phyloP scores from a whole-genome alignment of 2,113 vertebrate species.

The Malurus melanocephalus region DNA sequence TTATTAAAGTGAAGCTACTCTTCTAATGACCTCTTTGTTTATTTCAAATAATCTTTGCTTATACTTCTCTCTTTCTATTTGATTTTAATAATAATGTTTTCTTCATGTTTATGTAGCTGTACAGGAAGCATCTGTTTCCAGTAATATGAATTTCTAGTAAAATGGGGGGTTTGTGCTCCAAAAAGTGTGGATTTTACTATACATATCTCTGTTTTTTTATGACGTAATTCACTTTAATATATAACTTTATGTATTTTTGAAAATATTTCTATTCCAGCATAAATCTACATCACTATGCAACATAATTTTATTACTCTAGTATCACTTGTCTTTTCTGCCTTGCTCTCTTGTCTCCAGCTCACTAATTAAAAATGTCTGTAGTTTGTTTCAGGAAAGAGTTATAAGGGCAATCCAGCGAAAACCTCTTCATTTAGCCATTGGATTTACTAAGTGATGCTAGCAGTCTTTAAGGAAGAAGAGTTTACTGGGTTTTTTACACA shows the following conservation, averaged over 20 bases:
- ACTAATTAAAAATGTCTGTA: constrained; percentile 6
- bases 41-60: background rate
- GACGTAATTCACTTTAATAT: background rate
- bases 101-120: background rate
- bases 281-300: background rate
- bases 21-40: background rate
- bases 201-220: background rate
- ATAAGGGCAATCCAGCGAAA: background rate
- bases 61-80: background rate
- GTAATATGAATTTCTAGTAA: background rate
- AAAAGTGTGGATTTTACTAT: background rate
- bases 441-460: background rate
- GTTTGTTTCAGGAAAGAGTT: background rate
- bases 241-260: background rate
- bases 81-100: background rate
- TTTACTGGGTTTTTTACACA: background rate
- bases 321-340: background rate
- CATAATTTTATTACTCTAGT: background rate
- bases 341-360: background rate
- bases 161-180: background rate
- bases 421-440: background rate
- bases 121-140: background rate
- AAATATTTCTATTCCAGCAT: background rate
- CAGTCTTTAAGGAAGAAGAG: background rate
- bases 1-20: background rate